These are phyloP conservation scores for Cnemophilus loriae DNA, from an alignment of 2,113 vertebrate genomes.

Conservation along the genomic window DNA sequence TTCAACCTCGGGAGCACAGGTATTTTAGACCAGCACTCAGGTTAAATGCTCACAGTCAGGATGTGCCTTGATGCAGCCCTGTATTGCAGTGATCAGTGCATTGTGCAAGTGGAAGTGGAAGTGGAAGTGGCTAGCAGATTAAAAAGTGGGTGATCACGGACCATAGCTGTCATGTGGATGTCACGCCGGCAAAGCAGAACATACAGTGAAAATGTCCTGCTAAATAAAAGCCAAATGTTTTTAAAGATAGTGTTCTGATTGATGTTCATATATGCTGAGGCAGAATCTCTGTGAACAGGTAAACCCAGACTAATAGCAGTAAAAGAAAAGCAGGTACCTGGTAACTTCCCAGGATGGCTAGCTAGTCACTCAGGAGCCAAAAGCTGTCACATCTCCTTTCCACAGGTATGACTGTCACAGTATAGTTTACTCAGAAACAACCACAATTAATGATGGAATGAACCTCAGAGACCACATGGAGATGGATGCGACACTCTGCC, in stretches of 20 bases:
- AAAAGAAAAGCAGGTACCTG: background rate
- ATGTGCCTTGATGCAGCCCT: background rate
- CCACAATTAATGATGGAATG: background rate
- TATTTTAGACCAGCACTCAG: constrained; percentile 5
- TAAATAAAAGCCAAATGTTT: background rate
- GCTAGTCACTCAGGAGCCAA: background rate
- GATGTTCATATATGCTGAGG: background rate
- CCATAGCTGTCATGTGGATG: background rate
- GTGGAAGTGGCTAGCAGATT: background rate
- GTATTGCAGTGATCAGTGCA: background rate
- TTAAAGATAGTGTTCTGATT: background rate
- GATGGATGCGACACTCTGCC: background rate
- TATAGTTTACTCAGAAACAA: background rate
- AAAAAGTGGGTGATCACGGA: background rate
- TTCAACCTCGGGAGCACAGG: background rate
- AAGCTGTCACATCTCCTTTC: background rate
- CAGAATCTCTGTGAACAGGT: background rate
- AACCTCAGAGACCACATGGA: background rate
- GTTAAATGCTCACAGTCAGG: background rate
- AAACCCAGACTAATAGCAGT: background rate
- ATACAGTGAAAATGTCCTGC: background rate
- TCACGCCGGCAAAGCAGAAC: background rate
- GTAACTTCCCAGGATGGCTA: background rate
- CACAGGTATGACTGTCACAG: accelerated
- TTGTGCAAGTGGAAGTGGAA: background rate